Evolutionary conservation across 2,797 vertebrate genomes (phyloP), one percentile per base, ranked within the genome.

Genomic region (Cuculus canorus): DNA sequence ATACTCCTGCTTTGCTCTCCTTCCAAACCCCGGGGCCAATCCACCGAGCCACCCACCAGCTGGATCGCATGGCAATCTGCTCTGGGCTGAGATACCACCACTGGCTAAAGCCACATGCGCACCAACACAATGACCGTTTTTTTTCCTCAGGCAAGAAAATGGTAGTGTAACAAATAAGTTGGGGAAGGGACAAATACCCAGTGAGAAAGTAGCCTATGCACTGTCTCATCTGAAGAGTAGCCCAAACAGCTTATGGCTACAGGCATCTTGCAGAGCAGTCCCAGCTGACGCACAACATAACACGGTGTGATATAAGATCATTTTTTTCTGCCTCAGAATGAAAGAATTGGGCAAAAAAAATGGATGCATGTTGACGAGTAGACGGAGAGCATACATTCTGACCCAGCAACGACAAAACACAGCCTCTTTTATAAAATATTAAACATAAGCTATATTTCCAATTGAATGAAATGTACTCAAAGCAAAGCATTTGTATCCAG

Each of bases 391-490:
- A 27, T 14, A n/a, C 61, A 52, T 54, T 33, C 68, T n/a, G 35
- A 43, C 56, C 21, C 41, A 57, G 41, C 35, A 63, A 48, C 82
- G 47, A 60, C 59, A 54, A 72, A 71, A 50, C 45, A 22, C 27
- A 50, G 66, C 25, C 5, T 64, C 22, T 53, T 57, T 69, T 47
- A 69, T 73, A 33, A 88, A 84, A 92, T 57, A 79, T 79, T 92
- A 84, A 78, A 69, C 68, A 57, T 69, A 63, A 79, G 73, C 68
- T 84, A 53, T 73, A 80, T 80, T 88, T 84, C 90, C 80, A 88
- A 32, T 53, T 11, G 3, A 84, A 52, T 80, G 43, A 69, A 84
- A 88, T 32, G 73, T 84, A 57, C n/a, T 68, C 73, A 63, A 50
- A 79, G 63, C 61, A 68, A 84, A 75, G 43, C 30, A 13, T 64